Conservation (phyloP, 2,888 invertebrate genomes). For the Alsophila aescularia region DNA sequence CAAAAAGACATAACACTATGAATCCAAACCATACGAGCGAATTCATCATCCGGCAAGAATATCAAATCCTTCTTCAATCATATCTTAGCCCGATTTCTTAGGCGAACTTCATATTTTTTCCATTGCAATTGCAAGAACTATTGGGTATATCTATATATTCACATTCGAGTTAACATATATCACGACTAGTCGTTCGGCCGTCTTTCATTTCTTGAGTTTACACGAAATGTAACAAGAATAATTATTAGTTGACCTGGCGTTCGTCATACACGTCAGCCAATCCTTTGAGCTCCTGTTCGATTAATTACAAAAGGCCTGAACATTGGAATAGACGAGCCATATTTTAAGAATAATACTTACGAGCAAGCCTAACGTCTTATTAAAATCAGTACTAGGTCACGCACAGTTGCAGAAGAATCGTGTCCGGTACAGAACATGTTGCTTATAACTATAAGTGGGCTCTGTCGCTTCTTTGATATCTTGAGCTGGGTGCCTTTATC, state of each 20-base stretch:
- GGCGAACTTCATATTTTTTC: conserved; percentile 30
- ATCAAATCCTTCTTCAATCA: conserved; percentile 33
- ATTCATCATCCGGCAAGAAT: conserved; percentile 66
- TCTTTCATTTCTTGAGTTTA: conserved; percentile 10
- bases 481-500: conserved; percentile 10
- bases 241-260: conserved; percentile 1
- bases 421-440: not conserved
- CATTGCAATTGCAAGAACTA: conserved; percentile 12
- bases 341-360: not conserved
- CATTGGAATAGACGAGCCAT: not conserved
- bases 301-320: not conserved
- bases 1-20: conserved; percentile 57
- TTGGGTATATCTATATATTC: conserved; percentile 15
- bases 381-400: not conserved
- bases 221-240: not conserved
- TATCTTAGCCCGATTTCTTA: not conserved
- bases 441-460: conserved; percentile 10
- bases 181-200: conserved; percentile 14
- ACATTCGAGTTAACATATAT: conserved; percentile 19
- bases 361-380: conserved; percentile 4
- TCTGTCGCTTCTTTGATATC: conserved; percentile 14
- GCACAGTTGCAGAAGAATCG: not conserved
- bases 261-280: conserved; percentile 1
- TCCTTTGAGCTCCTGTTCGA: conserved; percentile 1
- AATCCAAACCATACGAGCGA: conserved; percentile 49